Base-by-base conservation (phyloP, 2,888 invertebrate genomes). In the Azorinus chamasolen region DNA sequence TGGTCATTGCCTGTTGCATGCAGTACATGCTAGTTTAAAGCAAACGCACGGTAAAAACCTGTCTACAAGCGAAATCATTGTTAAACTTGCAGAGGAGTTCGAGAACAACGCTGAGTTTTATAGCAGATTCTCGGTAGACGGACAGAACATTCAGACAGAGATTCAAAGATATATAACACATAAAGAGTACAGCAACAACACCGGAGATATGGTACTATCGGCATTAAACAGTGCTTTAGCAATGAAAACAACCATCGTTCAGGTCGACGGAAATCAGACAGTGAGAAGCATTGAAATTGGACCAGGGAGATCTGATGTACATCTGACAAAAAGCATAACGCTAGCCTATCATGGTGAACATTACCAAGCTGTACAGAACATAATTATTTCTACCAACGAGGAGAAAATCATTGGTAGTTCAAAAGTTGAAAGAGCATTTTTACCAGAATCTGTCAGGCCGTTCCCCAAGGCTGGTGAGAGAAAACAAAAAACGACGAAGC, bases 341-440 rank as follows among this genome's bases (percentile, higher is more conserved):
- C 20, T 59, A 18, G 59, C 59, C 14, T 46, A 46, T 18, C 59
- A 59, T 24, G 59, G 48, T 5, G 59, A 59, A 46, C 59, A 59
- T 37, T 62, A 59, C 22, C 24, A 59, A 43, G 59, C 46, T 24
- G 59, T 25, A 24, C 16, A n/a, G n/a, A n/a, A n/a, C n/a, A n/a
- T n/a, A n/a, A n/a, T n/a, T n/a, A n/a, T n/a, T n/a, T n/a, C n/a
- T n/a, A n/a, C n/a, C n/a, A n/a, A n/a, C n/a, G n/a, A n/a, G n/a
- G n/a, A n/a, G n/a, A n/a, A 45, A 45, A n/a, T n/a, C n/a, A n/a
- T n/a, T n/a, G n/a, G n/a, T 41, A 12, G n/a, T 39, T 14, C 5
- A 20, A 57, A 57, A 18, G 2, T 14, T 41, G 14, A 45, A 45
- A 46, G 27, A 20, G 24, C 24, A 37, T 63, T 41, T 39, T 39